Conservation (phyloP, 2,797 vertebrate genomes). For the Gallinago nigripennis region DNA sequence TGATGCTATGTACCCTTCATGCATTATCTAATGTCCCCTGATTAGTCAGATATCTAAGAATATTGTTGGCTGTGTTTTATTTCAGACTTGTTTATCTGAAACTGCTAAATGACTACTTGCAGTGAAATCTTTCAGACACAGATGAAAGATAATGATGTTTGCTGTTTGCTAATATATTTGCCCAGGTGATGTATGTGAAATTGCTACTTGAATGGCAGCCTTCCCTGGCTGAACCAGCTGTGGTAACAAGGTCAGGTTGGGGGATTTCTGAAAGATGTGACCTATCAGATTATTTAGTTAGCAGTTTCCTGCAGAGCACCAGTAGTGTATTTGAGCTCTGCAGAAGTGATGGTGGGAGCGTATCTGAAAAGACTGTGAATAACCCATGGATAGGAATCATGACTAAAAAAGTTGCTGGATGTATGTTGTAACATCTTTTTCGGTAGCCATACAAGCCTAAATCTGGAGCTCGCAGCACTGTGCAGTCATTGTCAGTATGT, state of each 20-base stretch:
- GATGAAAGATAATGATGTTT: neutral
- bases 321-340: neutral
- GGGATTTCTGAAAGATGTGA: neutral
- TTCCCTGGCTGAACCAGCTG: neutral
- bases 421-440: neutral
- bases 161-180: conserved; percentile 3
- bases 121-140: neutral
- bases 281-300: neutral
- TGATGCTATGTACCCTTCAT: neutral
- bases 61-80: neutral
- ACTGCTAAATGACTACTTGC: neutral
- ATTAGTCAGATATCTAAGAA: neutral
- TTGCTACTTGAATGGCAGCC: neutral
- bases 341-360: neutral
- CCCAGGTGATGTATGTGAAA: neutral
- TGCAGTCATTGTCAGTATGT: neutral
- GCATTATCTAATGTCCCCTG: neutral
- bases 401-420: neutral
- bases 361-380: neutral
- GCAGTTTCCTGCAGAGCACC: neutral
- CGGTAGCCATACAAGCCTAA: neutral
- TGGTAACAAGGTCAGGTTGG: neutral
- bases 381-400: neutral
- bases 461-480: neutral
- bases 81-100: neutral